Conservation (phyloP, 2,888 invertebrate genomes). For the Cyclophora albipunctata region DNA sequence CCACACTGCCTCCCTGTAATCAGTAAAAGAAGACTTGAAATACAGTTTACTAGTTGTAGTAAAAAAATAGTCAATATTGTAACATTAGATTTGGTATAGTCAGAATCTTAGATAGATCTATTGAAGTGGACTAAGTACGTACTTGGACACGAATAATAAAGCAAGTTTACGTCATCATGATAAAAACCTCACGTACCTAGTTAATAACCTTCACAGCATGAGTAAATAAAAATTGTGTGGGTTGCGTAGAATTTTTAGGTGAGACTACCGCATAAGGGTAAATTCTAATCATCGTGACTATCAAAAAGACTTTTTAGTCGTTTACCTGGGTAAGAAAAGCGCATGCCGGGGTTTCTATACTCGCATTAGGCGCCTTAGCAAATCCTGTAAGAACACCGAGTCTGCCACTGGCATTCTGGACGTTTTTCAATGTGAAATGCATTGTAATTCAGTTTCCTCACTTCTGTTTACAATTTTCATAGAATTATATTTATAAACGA, state of each 20-base stretch:
- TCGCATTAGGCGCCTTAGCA: conserved; percentile 66
- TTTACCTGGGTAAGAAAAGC: conserved; percentile 84
- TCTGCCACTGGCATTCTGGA: conserved; percentile 78
- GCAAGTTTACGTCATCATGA: too few species aligned
- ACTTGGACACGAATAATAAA: too few species aligned
- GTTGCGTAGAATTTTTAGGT: too few species aligned
- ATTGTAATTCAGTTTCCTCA: conserved; percentile 54
- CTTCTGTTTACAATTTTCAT: conserved; percentile 1
- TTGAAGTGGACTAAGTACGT: too few species aligned
- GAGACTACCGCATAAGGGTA: too few species aligned
- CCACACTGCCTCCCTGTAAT: conserved; percentile 85
- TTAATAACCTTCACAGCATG: too few species aligned
- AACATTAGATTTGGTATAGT: background rate
- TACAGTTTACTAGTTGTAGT: background rate
- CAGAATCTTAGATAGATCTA: background rate
- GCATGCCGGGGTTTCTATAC: conserved; percentile 83
- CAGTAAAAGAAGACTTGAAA: conserved; percentile 2
- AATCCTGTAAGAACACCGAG: conserved; percentile 79
- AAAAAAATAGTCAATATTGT: background rate
- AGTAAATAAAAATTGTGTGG: too few species aligned
- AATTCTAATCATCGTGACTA: too few species aligned
- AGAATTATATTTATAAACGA: too few species aligned
- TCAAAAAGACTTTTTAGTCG: too few species aligned
- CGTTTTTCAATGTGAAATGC: conserved; percentile 81
- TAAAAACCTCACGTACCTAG: too few species aligned